Conservation (phyloP, 2,113 vertebrate species). For the Corynorhinus townsendii region DNA sequence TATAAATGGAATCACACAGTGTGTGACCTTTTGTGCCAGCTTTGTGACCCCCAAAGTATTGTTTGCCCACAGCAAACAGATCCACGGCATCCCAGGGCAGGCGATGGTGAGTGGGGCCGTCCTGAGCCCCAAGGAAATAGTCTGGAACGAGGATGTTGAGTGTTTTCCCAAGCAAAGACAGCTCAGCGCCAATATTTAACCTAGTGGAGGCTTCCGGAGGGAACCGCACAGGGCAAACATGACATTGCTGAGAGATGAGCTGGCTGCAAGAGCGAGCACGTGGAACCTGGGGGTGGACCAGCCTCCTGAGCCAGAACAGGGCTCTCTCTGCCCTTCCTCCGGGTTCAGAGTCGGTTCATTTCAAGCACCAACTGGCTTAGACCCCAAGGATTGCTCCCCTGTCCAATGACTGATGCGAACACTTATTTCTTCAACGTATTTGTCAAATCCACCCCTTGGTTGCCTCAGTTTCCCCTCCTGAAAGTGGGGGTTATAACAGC, state of each 20-base stretch:
- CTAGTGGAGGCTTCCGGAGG: background rate
- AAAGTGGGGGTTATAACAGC: background rate
- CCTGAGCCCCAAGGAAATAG: background rate
- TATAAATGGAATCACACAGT: rapidly evolving
- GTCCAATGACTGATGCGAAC: background rate
- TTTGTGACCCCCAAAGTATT: background rate
- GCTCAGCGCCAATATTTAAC: background rate
- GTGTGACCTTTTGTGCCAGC: background rate
- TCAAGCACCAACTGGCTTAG: too few species aligned
- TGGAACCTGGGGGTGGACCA: background rate
- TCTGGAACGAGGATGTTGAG: background rate
- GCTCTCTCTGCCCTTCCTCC: background rate
- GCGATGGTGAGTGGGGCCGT: too few species aligned
- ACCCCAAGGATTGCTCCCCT: background rate
- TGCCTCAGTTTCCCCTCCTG: background rate
- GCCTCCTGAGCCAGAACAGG: background rate
- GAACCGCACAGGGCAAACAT: background rate
- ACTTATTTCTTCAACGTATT: background rate
- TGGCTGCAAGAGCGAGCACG: background rate
- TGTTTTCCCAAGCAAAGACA: background rate
- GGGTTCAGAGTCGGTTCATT: rapidly evolving
- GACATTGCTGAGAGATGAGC: background rate
- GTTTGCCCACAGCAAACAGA: background rate
- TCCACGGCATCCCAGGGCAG: background rate
- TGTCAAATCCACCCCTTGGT: background rate